Base-by-base conservation (phyloP, 2,888 invertebrate genomes). In the Scaeva pyrastri region DNA sequence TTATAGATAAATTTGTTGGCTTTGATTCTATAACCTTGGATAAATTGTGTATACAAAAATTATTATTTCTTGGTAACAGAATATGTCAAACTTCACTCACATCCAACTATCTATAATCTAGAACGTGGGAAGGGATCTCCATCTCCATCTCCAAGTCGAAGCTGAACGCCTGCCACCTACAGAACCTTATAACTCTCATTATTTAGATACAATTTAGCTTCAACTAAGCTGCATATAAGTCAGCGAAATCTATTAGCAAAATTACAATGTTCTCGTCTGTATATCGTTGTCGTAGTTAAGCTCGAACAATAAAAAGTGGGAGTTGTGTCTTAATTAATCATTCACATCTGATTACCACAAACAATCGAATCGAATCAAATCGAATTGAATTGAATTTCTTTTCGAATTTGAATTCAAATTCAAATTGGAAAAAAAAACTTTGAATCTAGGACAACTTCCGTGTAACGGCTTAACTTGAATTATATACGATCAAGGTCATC, bases 71-170 rank as follows among this genome's bases (percentile, higher is more conserved):
- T 31, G 31, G 31, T 7, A 31, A 26, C 8, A 62, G 23, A 41
- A 60, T 31, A 31, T 72, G 71, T 43, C 72, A 73, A 60, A 55
- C 39, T 68, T 60, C 39, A 31, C 45, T 76, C 55, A 43, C 14
- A 66, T 52, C 58, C n/a, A n/a, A n/a, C n/a, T n/a, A n/a, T n/a
- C n/a, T n/a, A n/a, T 41, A 72, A 73, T 60, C 48, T 68, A 70
- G 84, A 85, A 85, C 80, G 84, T 85, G 84, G 84, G 84, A 85
- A 85, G 84, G 84, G 80, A 71, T 41, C n/a, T n/a, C n/a, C n/a
- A n/a, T n/a, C n/a, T n/a, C n/a, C n/a, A n/a, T n/a, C n/a, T n/a
- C 41, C 23, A 70, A 26, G 52, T 36, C 14, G 45, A 45, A 16
- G 16, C 16, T 14, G 45, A 1, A 64, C 31, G 31, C 31, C 8